Conservation (phyloP, 2,113 vertebrate genomes). For the Tor tambroides region DNA sequence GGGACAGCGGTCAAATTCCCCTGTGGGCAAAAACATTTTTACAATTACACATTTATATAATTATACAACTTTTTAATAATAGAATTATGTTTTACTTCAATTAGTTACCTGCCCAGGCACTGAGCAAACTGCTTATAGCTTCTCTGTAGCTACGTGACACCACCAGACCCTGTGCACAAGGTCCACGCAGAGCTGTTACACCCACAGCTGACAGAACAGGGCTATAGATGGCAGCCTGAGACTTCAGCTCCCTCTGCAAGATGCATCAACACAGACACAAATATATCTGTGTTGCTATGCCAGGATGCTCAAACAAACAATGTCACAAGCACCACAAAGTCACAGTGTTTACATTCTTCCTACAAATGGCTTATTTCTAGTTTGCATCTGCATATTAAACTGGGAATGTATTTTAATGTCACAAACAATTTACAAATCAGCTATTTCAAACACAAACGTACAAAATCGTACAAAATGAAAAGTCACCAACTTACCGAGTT, state of each 20-base stretch:
- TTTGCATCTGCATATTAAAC: neutral
- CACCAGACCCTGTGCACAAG: constrained; percentile 65
- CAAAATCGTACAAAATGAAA: constrained; percentile 5
- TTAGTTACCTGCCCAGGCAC: constrained; percentile 83
- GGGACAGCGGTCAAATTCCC: constrained; percentile 84
- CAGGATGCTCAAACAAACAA: neutral
- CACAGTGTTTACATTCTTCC: neutral
- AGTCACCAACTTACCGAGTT: constrained; percentile 62
- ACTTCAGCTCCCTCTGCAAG: constrained; percentile 68
- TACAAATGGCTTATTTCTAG: neutral
- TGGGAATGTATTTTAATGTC: neutral
- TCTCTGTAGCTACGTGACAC: constrained; percentile 72
- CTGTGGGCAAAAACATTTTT: constrained; percentile 65
- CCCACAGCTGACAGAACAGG: constrained; percentile 81
- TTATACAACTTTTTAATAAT: neutral
- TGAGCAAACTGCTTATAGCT: constrained; percentile 77
- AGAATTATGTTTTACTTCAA: too few species aligned
- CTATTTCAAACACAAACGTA: neutral
- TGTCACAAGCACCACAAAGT: neutral
- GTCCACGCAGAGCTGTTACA: constrained; percentile 71
- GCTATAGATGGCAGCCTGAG: constrained; percentile 69
- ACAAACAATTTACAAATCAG: neutral
- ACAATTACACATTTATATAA: too few species aligned
- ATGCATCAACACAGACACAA: constrained; percentile 8
- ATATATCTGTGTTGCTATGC: neutral